Conservation (phyloP, 2,888 invertebrate genomes). For the Lepidochrysops patricia region DNA sequence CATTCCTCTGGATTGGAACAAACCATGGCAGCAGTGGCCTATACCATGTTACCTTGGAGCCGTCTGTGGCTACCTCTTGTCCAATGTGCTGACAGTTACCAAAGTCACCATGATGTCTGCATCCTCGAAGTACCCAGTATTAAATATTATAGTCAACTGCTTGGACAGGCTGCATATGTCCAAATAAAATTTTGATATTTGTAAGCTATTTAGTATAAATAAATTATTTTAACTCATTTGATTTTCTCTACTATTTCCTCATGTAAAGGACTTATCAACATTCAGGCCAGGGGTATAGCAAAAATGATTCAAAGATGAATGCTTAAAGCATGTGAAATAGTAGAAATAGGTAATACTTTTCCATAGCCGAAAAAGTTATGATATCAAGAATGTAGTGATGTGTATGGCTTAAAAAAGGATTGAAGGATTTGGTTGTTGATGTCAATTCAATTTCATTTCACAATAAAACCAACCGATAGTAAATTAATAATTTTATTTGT, state of each 20-base stretch:
- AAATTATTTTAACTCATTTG: background rate
- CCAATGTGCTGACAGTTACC: conserved; percentile 70
- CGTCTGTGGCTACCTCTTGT: conserved; percentile 74
- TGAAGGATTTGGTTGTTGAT: no score
- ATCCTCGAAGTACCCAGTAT: conserved; percentile 48
- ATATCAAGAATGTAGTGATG: no score
- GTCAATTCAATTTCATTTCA: background rate
- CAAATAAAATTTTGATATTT: conserved; percentile 26
- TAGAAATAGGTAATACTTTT: no score
- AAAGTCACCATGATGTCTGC: conserved; percentile 52
- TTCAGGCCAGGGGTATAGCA: no score
- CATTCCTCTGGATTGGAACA: conserved; percentile 93
- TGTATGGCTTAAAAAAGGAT: no score
- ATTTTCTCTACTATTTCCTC: no score
- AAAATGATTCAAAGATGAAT: no score
- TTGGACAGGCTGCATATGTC: conserved; percentile 42
- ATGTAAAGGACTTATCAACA: no score
- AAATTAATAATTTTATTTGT: conserved; percentile 72
- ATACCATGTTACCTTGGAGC: conserved; percentile 82
- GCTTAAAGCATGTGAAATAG: no score
- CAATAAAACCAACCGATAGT: conserved; percentile 44
- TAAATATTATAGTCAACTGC: conserved; percentile 44
- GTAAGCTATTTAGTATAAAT: conserved; percentile 2
- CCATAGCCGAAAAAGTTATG: no score
- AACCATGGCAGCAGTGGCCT: conserved; percentile 90